Conservation (phyloP, 2,888 invertebrate species). For the Prosapia bicincta region DNA sequence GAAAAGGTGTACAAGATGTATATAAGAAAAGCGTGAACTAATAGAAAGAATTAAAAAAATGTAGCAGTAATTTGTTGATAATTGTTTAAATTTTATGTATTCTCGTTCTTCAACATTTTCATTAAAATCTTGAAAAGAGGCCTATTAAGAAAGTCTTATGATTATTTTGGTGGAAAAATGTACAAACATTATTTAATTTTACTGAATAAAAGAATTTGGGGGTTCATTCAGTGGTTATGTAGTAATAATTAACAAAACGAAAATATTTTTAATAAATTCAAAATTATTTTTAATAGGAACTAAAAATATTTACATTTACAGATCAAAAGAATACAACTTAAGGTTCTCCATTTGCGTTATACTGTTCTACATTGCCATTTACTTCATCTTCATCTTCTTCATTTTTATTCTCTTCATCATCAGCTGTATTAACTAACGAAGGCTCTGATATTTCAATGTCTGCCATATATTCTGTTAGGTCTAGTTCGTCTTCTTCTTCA, state of each 20-base stretch:
- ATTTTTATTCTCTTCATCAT: neutral
- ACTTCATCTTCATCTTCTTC: neutral
- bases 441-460: neutral
- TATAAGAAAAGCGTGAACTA: too few species aligned
- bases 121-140: too few species aligned
- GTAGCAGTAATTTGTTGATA: too few species aligned
- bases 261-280: neutral
- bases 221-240: too few species aligned
- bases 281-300: neutral
- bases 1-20: too few species aligned
- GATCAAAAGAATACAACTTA: neutral
- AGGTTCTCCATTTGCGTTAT: neutral
- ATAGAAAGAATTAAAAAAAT: too few species aligned
- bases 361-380: neutral
- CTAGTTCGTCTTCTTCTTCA: constrained; percentile 2
- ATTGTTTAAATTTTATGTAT: too few species aligned
- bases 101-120: too few species aligned
- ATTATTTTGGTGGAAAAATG: too few species aligned
- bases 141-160: too few species aligned
- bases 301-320: neutral
- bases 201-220: too few species aligned
- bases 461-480: neutral
- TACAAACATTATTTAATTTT: too few species aligned
- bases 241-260: neutral
- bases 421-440: neutral